Evolutionary conservation across 2,888 invertebrate genomes (phyloP).

Genomic region (Ophion ventricosus): DNA sequence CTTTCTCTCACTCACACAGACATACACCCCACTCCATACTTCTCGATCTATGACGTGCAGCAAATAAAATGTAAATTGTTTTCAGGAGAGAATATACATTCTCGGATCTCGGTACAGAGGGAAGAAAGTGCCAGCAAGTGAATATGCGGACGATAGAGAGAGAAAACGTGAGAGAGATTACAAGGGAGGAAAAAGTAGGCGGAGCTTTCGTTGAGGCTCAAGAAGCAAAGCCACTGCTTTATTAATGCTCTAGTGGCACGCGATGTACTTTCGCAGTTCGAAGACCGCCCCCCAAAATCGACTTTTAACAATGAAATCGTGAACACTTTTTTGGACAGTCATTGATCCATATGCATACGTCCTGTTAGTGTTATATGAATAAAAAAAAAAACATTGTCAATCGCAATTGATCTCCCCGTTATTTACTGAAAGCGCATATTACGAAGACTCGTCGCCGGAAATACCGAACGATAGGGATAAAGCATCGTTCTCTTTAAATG

Average conservation of each 20-base stretch:
- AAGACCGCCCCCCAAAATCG: background rate
- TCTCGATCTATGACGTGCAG: slow-evolving; percentile 61
- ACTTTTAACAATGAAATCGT: slow-evolving; percentile 27
- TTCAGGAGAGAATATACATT: slow-evolving; percentile 73
- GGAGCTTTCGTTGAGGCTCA: slow-evolving; percentile 61
- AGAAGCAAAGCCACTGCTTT: slow-evolving; percentile 75
- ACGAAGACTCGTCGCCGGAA: no score
- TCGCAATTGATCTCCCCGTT: no score
- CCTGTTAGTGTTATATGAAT: background rate
- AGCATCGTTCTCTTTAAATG: no score
- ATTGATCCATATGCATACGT: background rate
- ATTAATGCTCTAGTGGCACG: slow-evolving; percentile 79
- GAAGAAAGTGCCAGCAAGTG: slow-evolving; percentile 3
- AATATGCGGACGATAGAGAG: slow-evolving; percentile 26
- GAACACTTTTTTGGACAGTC: slow-evolving; percentile 31
- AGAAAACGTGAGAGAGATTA: slow-evolving; percentile 57
- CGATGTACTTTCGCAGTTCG: slow-evolving; percentile 73
- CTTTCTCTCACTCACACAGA: slow-evolving; percentile 2
- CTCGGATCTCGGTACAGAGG: slow-evolving; percentile 37
- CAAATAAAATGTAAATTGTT: slow-evolving; percentile 77
- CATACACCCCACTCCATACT: background rate
- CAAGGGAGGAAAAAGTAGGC: slow-evolving; percentile 71
- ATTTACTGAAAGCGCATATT: no score
- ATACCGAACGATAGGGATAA: no score
- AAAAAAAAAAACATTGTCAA: background rate